A percentile compares a stretch with the other conserved stretches of the same genome.
Evolutionary conservation across 1,140 invertebrate species (phyloP).

Genomic region (Gonioctena quinquepunctata): DNA sequence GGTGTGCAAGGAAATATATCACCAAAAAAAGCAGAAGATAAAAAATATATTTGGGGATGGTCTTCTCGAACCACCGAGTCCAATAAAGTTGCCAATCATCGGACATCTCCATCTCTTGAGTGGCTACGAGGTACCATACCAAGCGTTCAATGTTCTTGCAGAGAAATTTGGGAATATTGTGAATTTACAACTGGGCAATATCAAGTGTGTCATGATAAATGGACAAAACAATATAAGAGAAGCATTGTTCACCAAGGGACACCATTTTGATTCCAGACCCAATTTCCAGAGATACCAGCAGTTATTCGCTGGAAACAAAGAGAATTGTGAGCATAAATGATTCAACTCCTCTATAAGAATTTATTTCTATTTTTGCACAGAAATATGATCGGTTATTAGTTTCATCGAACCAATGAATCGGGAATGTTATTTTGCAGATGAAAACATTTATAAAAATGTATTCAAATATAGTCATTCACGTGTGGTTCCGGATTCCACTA

Average conservation of each 20-base stretch:
- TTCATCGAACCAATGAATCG: no score
- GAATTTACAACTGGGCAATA: slow-evolving; percentile 63
- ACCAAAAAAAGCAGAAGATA: not conserved
- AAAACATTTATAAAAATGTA: no score
- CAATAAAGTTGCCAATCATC: slow-evolving; percentile 63
- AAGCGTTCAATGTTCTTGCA: slow-evolving; percentile 64
- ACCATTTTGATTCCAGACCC: slow-evolving; percentile 68
- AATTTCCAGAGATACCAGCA: slow-evolving; percentile 67
- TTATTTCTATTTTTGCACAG: no score
- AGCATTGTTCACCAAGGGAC: slow-evolving; percentile 64
- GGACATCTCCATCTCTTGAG: slow-evolving; percentile 65
- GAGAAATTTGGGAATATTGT: slow-evolving; percentile 62
- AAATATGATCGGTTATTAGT: no score
- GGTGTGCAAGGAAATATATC: not conserved
- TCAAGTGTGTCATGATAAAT: slow-evolving; percentile 67
- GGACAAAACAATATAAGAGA: slow-evolving; percentile 67
- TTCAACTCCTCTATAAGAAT: no score
- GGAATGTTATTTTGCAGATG: no score
- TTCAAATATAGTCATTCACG: no score
- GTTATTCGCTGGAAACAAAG: slow-evolving; percentile 68
- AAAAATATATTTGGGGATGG: not conserved
- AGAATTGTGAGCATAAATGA: slow-evolving; percentile 70
- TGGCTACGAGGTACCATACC: slow-evolving; percentile 66
- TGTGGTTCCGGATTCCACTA: no score
- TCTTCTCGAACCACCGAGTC: slow-evolving; percentile 59